Conservation (phyloP, 2,888 invertebrate genomes). For the Cryptosula pallasiana region DNA sequence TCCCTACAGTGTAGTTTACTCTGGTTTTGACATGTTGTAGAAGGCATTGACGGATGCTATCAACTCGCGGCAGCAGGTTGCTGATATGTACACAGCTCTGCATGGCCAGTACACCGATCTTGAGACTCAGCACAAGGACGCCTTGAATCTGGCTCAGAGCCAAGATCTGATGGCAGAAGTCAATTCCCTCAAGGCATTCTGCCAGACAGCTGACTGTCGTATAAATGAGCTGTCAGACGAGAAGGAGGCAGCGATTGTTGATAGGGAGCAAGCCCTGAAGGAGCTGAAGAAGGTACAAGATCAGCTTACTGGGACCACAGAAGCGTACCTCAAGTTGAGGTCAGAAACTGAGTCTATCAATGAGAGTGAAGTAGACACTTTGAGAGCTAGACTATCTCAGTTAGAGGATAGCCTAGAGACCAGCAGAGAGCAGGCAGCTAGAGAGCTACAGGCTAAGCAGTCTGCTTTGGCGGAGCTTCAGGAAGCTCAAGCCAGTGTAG, state of each 20-base stretch:
- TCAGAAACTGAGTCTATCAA: background rate
- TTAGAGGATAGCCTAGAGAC: background rate
- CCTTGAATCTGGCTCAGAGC: background rate
- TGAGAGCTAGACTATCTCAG: too few relatives aligned
- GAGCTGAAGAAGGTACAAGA: background rate
- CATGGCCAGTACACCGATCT: conserved; percentile 1
- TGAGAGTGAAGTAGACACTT: background rate
- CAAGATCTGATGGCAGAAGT: background rate
- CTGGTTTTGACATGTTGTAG: too few relatives aligned
- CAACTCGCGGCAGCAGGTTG: background rate
- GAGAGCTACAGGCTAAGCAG: background rate
- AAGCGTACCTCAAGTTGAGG: background rate
- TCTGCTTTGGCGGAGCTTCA: background rate
- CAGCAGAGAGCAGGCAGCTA: background rate
- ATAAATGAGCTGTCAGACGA: background rate
- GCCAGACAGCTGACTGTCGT: background rate
- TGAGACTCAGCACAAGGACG: conserved; percentile 3
- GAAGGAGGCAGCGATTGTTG: background rate
- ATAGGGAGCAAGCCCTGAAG: background rate
- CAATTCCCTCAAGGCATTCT: background rate
- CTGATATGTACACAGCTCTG: background rate
- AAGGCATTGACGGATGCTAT: background rate
- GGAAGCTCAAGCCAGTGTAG: background rate
- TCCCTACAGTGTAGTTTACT: too few relatives aligned
- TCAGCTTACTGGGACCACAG: background rate